Conservation (phyloP, 2,797 vertebrate species). For the Artibeus lituratus region DNA sequence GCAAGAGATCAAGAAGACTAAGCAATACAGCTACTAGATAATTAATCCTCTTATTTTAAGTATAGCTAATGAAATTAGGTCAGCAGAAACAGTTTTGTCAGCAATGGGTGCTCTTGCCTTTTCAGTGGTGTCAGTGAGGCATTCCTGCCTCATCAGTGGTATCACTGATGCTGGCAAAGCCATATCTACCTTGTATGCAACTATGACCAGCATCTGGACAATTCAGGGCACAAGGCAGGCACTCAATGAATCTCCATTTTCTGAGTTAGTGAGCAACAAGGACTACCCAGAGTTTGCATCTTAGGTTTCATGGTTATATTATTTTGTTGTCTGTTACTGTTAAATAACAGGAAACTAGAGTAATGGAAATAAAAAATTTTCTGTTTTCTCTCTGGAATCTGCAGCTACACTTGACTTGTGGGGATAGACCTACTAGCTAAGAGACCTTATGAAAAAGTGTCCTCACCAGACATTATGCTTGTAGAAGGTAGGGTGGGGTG, state of each 20-base stretch:
- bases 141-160: not conserved
- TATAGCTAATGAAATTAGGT: constrained; percentile 59
- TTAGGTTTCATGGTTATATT: not conserved
- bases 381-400: not conserved
- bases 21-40: constrained; percentile 33
- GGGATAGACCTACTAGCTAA: not conserved
- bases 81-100: not conserved
- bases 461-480: not conserved
- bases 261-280: not conserved
- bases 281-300: not conserved
- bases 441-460: not conserved
- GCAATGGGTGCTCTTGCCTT: not conserved
- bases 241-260: not conserved
- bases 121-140: not conserved
- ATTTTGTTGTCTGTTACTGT: not conserved
- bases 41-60: constrained; percentile 49
- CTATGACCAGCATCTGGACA: not conserved
- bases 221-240: not conserved
- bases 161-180: not conserved
- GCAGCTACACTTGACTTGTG: not conserved
- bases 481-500: not conserved
- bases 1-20: constrained; percentile 9
- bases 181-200: not conserved
- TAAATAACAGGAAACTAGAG: not conserved
- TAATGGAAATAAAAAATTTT: not conserved